These are phyloP conservation scores for Umimayanthus kanabou DNA, from an alignment of 92 coral and sea anemone genomes.

Conservation along the genomic window DNA sequence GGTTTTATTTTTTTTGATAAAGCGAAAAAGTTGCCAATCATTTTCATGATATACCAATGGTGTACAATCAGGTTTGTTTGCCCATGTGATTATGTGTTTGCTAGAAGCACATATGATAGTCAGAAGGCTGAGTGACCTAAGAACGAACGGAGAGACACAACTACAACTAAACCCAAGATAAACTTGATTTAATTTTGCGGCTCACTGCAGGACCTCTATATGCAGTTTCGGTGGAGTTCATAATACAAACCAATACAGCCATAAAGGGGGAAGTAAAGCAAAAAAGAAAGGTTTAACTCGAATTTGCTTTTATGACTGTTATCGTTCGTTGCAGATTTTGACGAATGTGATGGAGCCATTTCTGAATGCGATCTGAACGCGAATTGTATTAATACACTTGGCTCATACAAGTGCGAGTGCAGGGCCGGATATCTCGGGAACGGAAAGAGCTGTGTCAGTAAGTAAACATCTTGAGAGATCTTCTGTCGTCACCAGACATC, in stretches of 20 bases:
- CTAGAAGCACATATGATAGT: too few relatives aligned
- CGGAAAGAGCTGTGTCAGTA: slow-evolving; percentile 22
- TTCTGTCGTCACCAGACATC: too few relatives aligned
- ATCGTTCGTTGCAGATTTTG: slow-evolving; percentile 15
- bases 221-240: too few relatives aligned
- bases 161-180: too few relatives aligned
- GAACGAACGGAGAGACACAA: too few relatives aligned
- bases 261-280: not conserved
- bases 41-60: not conserved
- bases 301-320: not conserved
- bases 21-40: not conserved
- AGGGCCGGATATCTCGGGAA: slow-evolving; percentile 24
- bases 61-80: too few relatives aligned
- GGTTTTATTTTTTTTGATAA: not conserved
- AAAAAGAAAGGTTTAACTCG: not conserved
- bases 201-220: too few relatives aligned
- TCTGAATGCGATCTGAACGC: slow-evolving; percentile 35
- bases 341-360: slow-evolving; percentile 37
- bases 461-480: not conserved
- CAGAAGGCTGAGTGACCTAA: too few relatives aligned
- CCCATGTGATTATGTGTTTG: too few relatives aligned
- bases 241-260: not conserved
- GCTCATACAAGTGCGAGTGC: slow-evolving; percentile 34
- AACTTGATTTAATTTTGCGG: too few relatives aligned
- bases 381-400: slow-evolving; percentile 25